Percentiles rank a stretch among this genome's conserved stretches.
Conservation (phyloP, 1,140 invertebrate genomes). For the Mizuhopecten yessoensis region DNA sequence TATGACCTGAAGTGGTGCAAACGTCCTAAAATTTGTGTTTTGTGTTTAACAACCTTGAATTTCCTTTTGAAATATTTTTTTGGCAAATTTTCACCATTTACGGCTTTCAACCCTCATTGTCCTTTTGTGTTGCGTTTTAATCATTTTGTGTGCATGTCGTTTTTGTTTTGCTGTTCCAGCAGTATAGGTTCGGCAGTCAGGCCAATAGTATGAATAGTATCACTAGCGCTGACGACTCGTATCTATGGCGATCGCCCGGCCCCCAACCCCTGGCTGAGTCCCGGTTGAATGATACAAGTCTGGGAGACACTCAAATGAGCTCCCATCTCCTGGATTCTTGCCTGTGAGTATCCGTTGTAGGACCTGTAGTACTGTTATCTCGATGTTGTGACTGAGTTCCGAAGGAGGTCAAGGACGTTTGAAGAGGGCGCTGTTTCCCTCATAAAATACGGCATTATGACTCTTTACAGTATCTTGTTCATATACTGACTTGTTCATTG, state of each 20-base stretch:
- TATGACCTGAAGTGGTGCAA: background rate
- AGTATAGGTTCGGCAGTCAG: slow-evolving; percentile 72
- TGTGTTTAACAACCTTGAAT: background rate
- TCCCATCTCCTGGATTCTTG: slow-evolving; percentile 80
- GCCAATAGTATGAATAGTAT: slow-evolving; percentile 77
- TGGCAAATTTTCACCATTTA: background rate
- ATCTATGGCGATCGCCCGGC: slow-evolving; percentile 70
- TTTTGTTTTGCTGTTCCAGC: slow-evolving; percentile 65
- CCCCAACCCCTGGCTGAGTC: slow-evolving; percentile 63
- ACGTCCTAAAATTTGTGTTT: background rate
- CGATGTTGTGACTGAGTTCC: too few relatives aligned
- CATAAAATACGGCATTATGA: too few relatives aligned
- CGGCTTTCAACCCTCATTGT: background rate
- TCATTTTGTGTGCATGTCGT: slow-evolving; percentile 43
- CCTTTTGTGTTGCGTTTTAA: background rate
- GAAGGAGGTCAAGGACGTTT: too few relatives aligned
- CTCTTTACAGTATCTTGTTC: too few relatives aligned
- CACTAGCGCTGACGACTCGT: slow-evolving; percentile 75
- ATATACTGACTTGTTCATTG: too few relatives aligned
- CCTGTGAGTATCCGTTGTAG: slow-evolving; percentile 75
- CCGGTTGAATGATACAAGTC: slow-evolving; percentile 63
- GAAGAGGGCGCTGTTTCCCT: too few relatives aligned
- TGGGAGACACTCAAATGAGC: slow-evolving; percentile 71
- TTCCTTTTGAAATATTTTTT: background rate
- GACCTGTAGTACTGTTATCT: background rate